Conservation (phyloP, 2,797 vertebrate species). For the Falco concolor region DNA sequence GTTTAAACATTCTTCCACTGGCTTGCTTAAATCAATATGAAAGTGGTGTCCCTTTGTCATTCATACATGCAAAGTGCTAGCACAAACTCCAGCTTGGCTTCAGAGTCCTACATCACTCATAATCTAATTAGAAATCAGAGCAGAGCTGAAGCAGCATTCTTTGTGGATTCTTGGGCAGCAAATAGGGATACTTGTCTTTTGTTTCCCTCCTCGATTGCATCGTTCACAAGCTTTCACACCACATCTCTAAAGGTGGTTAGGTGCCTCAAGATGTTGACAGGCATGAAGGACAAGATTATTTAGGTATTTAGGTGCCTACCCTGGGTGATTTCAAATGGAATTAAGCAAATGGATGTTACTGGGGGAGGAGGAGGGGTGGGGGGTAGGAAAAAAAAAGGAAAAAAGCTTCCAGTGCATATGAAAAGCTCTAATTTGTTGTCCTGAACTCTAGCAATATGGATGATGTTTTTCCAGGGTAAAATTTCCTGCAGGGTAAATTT, state of each 20-base stretch:
- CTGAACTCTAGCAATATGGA: neutral
- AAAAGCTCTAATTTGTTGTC: constrained; percentile 43
- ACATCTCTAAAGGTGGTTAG: constrained; percentile 63
- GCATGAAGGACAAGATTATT: constrained; percentile 68
- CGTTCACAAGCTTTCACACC: constrained; percentile 54
- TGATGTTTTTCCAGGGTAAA: neutral
- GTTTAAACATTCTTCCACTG: constrained; percentile 43
- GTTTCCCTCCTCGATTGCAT: constrained; percentile 53
- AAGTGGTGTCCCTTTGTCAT: constrained; percentile 54
- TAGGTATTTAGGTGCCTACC: constrained; percentile 53
- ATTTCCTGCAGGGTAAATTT: neutral
- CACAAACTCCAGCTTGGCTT: constrained; percentile 66
- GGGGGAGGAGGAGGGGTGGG: neutral
- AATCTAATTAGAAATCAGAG: constrained; percentile 69
- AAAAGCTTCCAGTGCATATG: neutral
- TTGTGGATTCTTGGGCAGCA: constrained; percentile 67
- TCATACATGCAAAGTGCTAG: constrained; percentile 49
- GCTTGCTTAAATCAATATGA: constrained; percentile 40
- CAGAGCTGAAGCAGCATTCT: constrained; percentile 62
- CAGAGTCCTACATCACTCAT: constrained; percentile 60
- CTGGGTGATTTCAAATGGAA: constrained; percentile 42
- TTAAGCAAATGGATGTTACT: constrained; percentile 48
- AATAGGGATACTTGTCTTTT: constrained; percentile 69
- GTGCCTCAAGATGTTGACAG: constrained; percentile 68
- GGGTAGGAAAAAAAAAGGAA: neutral